Base-by-base conservation (phyloP, 2,797 vertebrate genomes). In the Heterohyrax brucei region DNA sequence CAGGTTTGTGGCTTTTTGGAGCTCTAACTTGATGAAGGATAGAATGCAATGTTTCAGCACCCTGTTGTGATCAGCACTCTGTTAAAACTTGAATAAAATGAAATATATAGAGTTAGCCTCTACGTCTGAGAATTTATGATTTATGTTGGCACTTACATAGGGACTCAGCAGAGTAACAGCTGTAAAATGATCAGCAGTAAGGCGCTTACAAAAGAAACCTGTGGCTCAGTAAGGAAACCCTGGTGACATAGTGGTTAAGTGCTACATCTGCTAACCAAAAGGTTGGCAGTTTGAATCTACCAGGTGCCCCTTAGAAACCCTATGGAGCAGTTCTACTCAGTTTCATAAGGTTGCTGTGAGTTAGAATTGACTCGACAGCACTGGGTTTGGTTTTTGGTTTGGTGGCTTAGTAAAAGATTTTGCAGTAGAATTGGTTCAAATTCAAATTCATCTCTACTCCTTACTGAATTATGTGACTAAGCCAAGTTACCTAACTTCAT, bases 1-100 rank as follows among this genome's bases (percentile, higher is more conserved):
- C 44, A 89, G 18, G 80, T 22, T 64, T 78, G 79, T 53, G 33
- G 64, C 86, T 97, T 94, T 92, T 78, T 28, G n/a, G 62, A 76
- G 80, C 73, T 91, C 66, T 44, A 62, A 78, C 39, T 44, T 91
- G 92, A 96, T 62, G 77, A 56, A 78, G 72, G 61, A 75, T 62
- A 78, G 66, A 84, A 50, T 59, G 64, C n/a, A 48, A 56, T 73
- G 59, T 88, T 91, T 81, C 73, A 96, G 77, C 75, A 70, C 92
- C 73, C 80, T 1, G 1, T 61, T 50, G 22, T 66, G 89, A 72
- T 91, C 94, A 94, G 91, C 84, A 66, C 21, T 44, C 80, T 59
- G 46, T 80, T 96, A 59, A 91, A 94, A 93, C 64, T 87, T 91
- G 82, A 96, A 96, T 93, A 91, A 87, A 93, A 87, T 92, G 91